Base-by-base conservation (phyloP, 2,113 vertebrate genomes). In the Hyla sarda region DNA sequence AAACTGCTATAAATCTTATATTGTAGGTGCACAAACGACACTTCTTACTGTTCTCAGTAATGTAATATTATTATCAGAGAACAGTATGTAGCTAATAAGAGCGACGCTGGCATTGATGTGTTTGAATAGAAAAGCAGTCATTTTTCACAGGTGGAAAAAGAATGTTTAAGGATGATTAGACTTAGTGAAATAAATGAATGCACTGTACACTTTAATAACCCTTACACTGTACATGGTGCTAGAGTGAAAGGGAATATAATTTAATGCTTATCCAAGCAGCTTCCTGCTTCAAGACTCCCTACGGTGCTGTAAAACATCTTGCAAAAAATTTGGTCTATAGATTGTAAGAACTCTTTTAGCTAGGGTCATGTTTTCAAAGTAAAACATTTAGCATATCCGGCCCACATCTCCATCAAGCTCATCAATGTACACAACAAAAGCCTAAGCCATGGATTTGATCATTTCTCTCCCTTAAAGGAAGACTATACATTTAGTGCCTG, bases 221-320 rank as follows among this genome's bases (percentile, higher is more conserved):
- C 73, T 41, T 84, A 71, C 73, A 54, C 78, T 81, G 34, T 81
- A 81, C 78, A 65, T 65, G 58, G 56, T 28, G 78, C 56, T 62
- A 25, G 37, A 76, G 69, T 84, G 82, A 60, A 73, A 74, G 71
- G 73, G 73, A 76, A 56, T 60, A 74, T 75, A 50, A 72, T 71
- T 84, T 73, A 81, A 81, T 81, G 78, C 78, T 81, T 81, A 81
- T 81, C 78, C 78, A 81, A 81, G 78, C 78, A 81, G 78, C 78
- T 81, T 79, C 52, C 41, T 65, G 56, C 56, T 41, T 45, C 78
- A 81, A 76, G 56, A 84, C 80, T 69, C 78, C 80, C 62, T 82
- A 67, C 47, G 80, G 80, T 71, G 62, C 60, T 82, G 62, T 67
- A 82, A 82, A 71, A 65, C 80, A 82, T 71, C 80, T 82, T 69